Evolutionary conservation across 1,140 invertebrate genomes (phyloP).

Genomic region (Lasioglossum albipes): DNA sequence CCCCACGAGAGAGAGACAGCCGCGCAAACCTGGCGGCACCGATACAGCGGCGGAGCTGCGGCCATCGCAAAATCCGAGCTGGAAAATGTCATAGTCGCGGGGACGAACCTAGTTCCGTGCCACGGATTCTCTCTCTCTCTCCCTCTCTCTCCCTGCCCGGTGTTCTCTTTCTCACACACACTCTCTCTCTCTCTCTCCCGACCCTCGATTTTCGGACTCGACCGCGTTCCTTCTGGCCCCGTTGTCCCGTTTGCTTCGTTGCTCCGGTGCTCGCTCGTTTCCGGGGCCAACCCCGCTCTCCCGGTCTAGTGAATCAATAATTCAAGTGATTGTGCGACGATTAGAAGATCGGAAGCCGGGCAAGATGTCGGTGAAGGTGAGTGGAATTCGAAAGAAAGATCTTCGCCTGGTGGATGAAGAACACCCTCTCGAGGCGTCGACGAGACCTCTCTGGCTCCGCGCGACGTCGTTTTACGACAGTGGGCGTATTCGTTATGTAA

Average conservation of each 20-base stretch:
- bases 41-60: conserved; percentile 39
- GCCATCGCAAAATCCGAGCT: conserved; percentile 17
- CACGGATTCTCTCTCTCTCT: background rate
- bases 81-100: conserved; percentile 58
- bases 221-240: no score
- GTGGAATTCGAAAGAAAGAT: conserved; percentile 13
- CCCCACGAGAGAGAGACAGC: conserved; percentile 58
- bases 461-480: background rate
- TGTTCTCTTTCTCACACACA: no score
- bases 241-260: background rate
- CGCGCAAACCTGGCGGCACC: conserved; percentile 39
- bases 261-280: background rate
- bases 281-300: background rate
- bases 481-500: background rate
- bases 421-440: background rate
- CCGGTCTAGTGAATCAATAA: conserved; percentile 60
- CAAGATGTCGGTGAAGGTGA: conserved; percentile 78
- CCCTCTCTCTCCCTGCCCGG: background rate
- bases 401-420: background rate
- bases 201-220: background rate
- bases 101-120: conserved; percentile 7
- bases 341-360: conserved; percentile 55
- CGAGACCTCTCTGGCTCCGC: background rate
- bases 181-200: conserved; percentile 6
- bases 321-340: conserved; percentile 61